Evolutionary conservation across 2,113 vertebrate species (phyloP), one percentile per base, ranked within the genome.

Genomic region (Nothobranchius kuhntae): DNA sequence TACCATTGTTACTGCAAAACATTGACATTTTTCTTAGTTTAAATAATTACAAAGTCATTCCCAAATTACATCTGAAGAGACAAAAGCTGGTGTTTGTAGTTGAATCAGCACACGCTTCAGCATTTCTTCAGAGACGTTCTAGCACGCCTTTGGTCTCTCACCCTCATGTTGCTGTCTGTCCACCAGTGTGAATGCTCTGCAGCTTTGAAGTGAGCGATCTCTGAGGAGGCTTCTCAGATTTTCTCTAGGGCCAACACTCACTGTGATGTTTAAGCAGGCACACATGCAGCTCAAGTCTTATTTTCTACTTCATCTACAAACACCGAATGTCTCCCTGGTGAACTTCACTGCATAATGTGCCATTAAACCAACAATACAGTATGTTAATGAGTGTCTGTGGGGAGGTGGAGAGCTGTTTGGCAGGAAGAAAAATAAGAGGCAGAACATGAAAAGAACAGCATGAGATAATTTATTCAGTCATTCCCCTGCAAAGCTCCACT

Each of bases 381-480:
- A 68, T 73, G 60, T 55, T 74, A 61, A 64, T 65, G 17, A 58
- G 52, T 21, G 15, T 58, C 47, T 70, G 30, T 58, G 69, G 36
- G 54, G 13, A n/a, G 51, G 40, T 30, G 47, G 53, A 44, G 60
- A 45, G 61, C 14, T 6, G 53, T 15, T 50, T 36, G 44, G 61
- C 24, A 1, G 60, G 17, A 14, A 36, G 45, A 1, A 11, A 36
- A n/a, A 47, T 38, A 30, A 8, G 6, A 36, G 12, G 12, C 21
- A 13, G 35, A 38, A 62, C 9, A 62, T 14, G 15, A 63, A 46
- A 56, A n/a, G n/a, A 51, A 13, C 70, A 53, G 54, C 40, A 17
- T 59, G 47, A 52, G 24, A 17, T 72, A 47, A 72, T 58, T 7
- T 40, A 53, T 65, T 65, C 48, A 65, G 42, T 65, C 47, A 21